phyloP scores from a whole-genome alignment of 1,140 invertebrate genomes.

The Eriosoma lanigerum region DNA sequence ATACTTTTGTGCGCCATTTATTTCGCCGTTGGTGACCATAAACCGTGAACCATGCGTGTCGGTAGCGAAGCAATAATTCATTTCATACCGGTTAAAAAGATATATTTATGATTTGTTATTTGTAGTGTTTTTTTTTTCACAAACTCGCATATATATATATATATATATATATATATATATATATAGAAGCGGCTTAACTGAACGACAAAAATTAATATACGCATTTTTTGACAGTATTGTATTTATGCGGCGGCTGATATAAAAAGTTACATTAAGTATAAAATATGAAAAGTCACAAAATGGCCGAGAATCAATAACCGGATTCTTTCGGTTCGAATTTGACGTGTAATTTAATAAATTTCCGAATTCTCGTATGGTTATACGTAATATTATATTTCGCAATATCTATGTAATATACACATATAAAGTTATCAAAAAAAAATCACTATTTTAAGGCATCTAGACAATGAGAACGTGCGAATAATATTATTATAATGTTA shows the following conservation, averaged over 20 bases:
- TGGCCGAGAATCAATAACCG: background rate
- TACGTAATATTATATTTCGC: too few relatives aligned
- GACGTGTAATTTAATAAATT: too few relatives aligned
- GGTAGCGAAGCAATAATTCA: slow-evolving; percentile 43
- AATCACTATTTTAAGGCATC: too few relatives aligned
- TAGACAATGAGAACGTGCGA: too few relatives aligned
- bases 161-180: background rate
- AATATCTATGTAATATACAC: too few relatives aligned
- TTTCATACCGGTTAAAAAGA: slow-evolving; percentile 33
- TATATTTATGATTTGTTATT: slow-evolving; percentile 50
- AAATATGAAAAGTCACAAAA: slow-evolving; percentile 5
- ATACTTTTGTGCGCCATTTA: slow-evolving; percentile 45
- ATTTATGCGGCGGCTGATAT: background rate
- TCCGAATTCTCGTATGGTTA: too few relatives aligned
- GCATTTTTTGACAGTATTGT: slow-evolving; percentile 3
- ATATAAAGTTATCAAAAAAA: too few relatives aligned
- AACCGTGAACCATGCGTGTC: slow-evolving; percentile 39
- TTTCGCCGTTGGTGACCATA: slow-evolving; percentile 44
- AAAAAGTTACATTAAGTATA: background rate
- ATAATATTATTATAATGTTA: too few relatives aligned
- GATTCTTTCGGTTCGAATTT: background rate
- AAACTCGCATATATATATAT: too few relatives aligned
- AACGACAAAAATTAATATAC: slow-evolving; percentile 28
- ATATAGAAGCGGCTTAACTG: background rate
- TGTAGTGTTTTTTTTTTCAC: background rate